Evolutionary conservation across 2,888 invertebrate genomes (phyloP), one percentile per base, ranked within the genome.

Genomic region (Thyatira batis): DNA sequence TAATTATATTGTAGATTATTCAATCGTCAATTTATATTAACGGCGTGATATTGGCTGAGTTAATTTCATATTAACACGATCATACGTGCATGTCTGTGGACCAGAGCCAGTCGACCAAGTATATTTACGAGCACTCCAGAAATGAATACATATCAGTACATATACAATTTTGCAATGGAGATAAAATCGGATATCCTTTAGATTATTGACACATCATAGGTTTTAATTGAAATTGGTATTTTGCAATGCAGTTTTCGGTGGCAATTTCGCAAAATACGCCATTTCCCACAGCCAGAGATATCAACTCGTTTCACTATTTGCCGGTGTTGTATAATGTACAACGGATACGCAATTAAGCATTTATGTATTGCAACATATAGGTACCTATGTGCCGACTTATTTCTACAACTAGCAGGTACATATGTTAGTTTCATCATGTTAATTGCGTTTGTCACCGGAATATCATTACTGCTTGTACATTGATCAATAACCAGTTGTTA

Each of bases 11-110:
- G 63, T 60, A 60, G 61, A 77, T 66, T 68, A 75, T 67, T 73
- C 67, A 74, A 73, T 73, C 65, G 69, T 55, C 69, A 65, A 73
- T 76, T 68, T 63, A 63, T 69, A 69, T 69, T 68, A 72, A 69
- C 67, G 66, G 57, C 28, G 54, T 64, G 58, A 61, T 59, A 53
- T 66, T 65, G 63, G 61, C 67, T 66, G 71, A 57, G 64, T 61
- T 69, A 59, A 54, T 67, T 64, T 62, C 63, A 57, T 13, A 49
- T 23, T n/a, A 52, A 23, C 13, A 44, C 39, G 20, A 17, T 45
- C 45, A 28, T 49, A 30, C 33, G 13, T 13, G 17, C 17, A 1
- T 39, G 39, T 39, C 17, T 8, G 17, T 39, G 17, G 8, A n/a
- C 39, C 17, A 17, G 13, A 39, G 39, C 39, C 2, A 5, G 13